phyloP scores from a whole-genome alignment of 2,113 vertebrate genomes.

The Donacobius atricapilla region DNA sequence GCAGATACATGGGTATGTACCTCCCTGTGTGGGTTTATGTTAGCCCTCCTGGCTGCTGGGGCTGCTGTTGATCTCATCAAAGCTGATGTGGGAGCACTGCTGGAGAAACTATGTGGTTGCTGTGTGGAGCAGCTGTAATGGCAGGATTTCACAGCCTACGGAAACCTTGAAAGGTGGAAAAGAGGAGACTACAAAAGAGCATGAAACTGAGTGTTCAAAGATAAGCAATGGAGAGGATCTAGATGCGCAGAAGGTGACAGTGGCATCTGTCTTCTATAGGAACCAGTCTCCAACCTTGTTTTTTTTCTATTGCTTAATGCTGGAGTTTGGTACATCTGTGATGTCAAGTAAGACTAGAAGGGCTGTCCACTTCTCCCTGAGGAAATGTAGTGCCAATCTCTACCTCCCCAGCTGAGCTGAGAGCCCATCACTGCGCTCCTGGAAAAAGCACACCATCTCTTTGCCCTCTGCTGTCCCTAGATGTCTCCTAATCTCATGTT shows the following conservation, averaged over 20 bases:
- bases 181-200: neutral
- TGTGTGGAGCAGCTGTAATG: neutral
- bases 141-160: neutral
- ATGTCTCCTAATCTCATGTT: neutral
- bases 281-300: neutral
- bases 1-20: neutral
- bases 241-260: neutral
- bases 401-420: neutral
- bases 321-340: neutral
- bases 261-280: neutral
- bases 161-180: neutral
- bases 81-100: rapidly evolving
- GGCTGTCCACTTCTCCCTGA: neutral
- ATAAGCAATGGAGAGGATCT: neutral
- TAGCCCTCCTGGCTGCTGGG: neutral
- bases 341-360: neutral
- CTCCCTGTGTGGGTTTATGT: neutral
- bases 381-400: neutral
- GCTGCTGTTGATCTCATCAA: neutral
- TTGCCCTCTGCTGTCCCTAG: neutral
- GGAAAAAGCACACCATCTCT: neutral
- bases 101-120: rapidly evolving
- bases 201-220: neutral
- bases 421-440: neutral
- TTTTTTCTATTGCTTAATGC: neutral